Conservation (phyloP, 2,797 vertebrate species). For the Dermochelys coriacea region DNA sequence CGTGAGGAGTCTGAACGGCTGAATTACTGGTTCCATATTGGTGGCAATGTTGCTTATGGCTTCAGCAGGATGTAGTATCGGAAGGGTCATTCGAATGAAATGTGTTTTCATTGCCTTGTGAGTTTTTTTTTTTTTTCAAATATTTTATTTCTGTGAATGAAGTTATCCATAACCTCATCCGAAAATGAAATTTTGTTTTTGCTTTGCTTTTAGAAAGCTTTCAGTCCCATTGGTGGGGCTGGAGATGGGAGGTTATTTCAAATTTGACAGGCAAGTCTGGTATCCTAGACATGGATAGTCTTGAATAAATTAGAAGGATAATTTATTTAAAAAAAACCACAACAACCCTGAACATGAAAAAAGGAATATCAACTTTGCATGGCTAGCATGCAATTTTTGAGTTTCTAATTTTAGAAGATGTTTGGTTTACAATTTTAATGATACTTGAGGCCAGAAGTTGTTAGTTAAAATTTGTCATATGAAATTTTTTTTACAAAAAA, state of each 20-base stretch:
- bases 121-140: background rate
- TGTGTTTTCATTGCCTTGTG: background rate
- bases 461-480: background rate
- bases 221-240: background rate
- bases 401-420: background rate
- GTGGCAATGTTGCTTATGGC: background rate
- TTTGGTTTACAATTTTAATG: background rate
- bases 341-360: background rate
- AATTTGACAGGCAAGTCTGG: background rate
- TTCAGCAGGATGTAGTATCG: background rate
- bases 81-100: accelerated
- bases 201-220: background rate
- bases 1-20: background rate
- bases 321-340: background rate
- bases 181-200: background rate
- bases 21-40: background rate
- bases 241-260: background rate
- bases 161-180: background rate
- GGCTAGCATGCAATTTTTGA: background rate
- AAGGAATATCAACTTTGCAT: background rate
- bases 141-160: background rate
- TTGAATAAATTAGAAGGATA: background rate
- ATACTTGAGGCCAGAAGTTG: background rate
- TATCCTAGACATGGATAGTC: background rate
- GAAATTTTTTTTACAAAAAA: background rate